These are phyloP conservation scores for Desmophyllum pertusum DNA, from an alignment of 92 coral and sea anemone species.

Conservation along the genomic window DNA sequence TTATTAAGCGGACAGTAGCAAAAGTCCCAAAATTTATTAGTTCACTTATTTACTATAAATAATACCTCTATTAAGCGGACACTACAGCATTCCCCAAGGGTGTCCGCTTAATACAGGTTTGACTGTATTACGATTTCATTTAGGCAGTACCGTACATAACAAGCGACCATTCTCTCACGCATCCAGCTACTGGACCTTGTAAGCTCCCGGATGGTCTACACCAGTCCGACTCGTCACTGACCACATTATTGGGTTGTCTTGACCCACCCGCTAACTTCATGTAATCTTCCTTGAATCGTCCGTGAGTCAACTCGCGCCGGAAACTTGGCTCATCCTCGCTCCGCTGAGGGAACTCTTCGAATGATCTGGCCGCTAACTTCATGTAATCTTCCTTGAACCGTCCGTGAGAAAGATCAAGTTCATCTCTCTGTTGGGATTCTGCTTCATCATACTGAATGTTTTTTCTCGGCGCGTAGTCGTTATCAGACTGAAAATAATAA, in stretches of 20 bases:
- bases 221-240: slow-evolving; percentile 21
- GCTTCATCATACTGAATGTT: slow-evolving; percentile 18
- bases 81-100: too few species aligned
- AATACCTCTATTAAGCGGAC: too few species aligned
- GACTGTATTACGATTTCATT: background rate
- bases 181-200: slow-evolving; percentile 38
- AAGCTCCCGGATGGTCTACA: slow-evolving; percentile 12
- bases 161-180: slow-evolving; percentile 46
- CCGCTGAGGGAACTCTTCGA: background rate
- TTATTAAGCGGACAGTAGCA: too few species aligned
- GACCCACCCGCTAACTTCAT: slow-evolving; percentile 44
- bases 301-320: slow-evolving; percentile 59
- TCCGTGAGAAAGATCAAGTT: slow-evolving; percentile 60
- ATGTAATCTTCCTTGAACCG: slow-evolving; percentile 70
- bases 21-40: too few species aligned
- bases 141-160: slow-evolving; percentile 55
- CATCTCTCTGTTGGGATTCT: slow-evolving; percentile 23
- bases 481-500: slow-evolving; percentile 11
- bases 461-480: background rate
- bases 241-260: background rate
- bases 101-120: too few species aligned
- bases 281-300: slow-evolving; percentile 79
- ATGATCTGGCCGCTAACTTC: slow-evolving; percentile 43
- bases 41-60: too few species aligned
- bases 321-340: slow-evolving; percentile 21